Evolutionary conservation across 2,888 invertebrate genomes (phyloP).

Genomic region (Spilosoma lubricipeda): DNA sequence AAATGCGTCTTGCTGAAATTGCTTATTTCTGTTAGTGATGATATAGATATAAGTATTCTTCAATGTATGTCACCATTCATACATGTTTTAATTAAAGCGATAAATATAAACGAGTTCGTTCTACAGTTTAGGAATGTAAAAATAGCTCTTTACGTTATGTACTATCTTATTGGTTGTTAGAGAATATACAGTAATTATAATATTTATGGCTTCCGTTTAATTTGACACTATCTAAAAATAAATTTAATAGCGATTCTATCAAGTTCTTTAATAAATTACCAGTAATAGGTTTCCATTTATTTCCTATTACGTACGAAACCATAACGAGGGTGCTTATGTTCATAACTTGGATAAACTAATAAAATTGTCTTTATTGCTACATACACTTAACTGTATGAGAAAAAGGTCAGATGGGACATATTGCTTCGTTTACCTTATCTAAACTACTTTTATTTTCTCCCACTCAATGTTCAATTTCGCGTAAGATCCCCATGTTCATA

Average conservation of each 20-base stretch:
- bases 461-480: conserved; percentile 19
- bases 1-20: neutral
- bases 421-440: conserved; percentile 39
- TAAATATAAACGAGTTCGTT: neutral
- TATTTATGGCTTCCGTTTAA: neutral
- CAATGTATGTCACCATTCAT: neutral
- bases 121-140: neutral
- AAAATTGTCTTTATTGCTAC: conserved; percentile 39
- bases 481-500: conserved; percentile 16
- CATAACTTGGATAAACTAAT: conserved; percentile 29
- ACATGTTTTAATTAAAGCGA: neutral
- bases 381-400: conserved; percentile 35
- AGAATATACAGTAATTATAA: neutral
- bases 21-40: neutral
- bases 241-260: neutral
- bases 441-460: conserved; percentile 29
- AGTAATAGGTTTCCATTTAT: neutral
- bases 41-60: neutral
- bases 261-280: neutral
- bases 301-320: conserved; percentile 1
- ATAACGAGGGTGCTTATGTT: conserved; percentile 14
- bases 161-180: neutral
- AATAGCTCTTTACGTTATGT: neutral
- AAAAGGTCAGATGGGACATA: conserved; percentile 42
- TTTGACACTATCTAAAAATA: neutral